These are phyloP conservation scores for Gallinago media DNA, from an alignment of 2,113 vertebrate genomes.

Conservation along the genomic window DNA sequence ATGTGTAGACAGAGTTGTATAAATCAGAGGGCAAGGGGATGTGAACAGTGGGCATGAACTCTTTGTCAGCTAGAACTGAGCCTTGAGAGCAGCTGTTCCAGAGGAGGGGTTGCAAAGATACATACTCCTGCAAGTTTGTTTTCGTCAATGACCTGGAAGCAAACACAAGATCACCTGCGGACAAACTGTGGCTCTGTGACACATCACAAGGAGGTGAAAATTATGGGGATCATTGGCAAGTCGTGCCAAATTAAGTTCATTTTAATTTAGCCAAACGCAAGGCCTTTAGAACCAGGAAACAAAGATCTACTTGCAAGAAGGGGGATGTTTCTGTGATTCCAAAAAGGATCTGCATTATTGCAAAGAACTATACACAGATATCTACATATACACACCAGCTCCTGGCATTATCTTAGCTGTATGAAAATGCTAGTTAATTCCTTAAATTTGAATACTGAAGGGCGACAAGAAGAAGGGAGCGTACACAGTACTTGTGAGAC, in stretches of 20 bases:
- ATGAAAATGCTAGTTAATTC: background rate
- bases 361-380: background rate
- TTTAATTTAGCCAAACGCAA: background rate
- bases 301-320: background rate
- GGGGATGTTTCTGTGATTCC: background rate
- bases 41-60: fast-evolving
- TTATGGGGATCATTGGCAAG: background rate
- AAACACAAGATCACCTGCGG: background rate
- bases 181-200: background rate
- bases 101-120: background rate
- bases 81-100: background rate
- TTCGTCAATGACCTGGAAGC: background rate
- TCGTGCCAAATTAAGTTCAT: background rate
- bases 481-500: background rate
- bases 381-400: background rate
- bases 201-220: background rate
- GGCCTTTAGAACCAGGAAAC: background rate
- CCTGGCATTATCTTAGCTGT: background rate
- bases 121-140: background rate
- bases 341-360: background rate
- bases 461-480: background rate
- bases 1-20: background rate
- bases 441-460: background rate
- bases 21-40: background rate
- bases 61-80: background rate